Percentiles rank a stretch among this genome's conserved stretches.
Evolutionary conservation across 2,797 vertebrate species (phyloP).

Genomic region (Takifugu rubripes): DNA sequence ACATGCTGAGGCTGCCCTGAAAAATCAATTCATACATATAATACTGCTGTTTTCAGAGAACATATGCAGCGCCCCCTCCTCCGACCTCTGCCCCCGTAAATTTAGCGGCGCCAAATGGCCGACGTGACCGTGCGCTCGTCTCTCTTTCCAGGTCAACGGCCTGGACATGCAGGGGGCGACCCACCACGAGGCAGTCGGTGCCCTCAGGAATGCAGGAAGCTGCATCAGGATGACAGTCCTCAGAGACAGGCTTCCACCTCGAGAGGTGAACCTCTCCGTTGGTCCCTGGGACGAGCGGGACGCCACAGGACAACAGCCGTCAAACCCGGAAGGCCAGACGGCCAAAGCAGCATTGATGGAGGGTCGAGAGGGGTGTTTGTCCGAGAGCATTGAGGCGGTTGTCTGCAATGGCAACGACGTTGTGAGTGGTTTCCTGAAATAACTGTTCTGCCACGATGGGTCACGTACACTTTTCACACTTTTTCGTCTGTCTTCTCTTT

Average conservation of each 20-base stretch:
- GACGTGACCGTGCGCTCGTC: conserved; percentile 12
- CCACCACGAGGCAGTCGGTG: conserved; percentile 73
- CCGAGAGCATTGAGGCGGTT: conserved; percentile 50
- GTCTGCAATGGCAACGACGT: conserved; percentile 71
- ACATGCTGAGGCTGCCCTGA: neutral
- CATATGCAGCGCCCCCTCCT: neutral
- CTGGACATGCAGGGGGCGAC: conserved; percentile 67
- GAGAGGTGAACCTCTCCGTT: conserved; percentile 12
- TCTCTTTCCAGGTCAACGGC: conserved; percentile 70
- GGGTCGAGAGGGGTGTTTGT: conserved; percentile 16
- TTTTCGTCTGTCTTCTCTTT: conserved; percentile 4
- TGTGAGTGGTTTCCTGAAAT: conserved; percentile 54
- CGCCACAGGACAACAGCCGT: conserved; percentile 17
- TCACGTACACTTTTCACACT: neutral
- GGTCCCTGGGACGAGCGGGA: conserved; percentile 18
- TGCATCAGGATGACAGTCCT: conserved; percentile 76
- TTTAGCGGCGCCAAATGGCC: conserved; percentile 18
- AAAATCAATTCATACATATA: neutral
- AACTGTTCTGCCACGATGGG: neutral
- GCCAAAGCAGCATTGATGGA: conserved; percentile 21
- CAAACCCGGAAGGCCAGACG: conserved; percentile 3
- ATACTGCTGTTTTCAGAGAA: conserved; percentile 13
- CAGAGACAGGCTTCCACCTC: conserved; percentile 48
- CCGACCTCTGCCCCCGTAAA: conserved; percentile 22
- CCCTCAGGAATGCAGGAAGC: conserved; percentile 74